Percentiles rank a stretch among this genome's conserved stretches.
phyloP scores from a whole-genome alignment of 1,140 invertebrate genomes.

The Yoshiicerus persimilis region DNA sequence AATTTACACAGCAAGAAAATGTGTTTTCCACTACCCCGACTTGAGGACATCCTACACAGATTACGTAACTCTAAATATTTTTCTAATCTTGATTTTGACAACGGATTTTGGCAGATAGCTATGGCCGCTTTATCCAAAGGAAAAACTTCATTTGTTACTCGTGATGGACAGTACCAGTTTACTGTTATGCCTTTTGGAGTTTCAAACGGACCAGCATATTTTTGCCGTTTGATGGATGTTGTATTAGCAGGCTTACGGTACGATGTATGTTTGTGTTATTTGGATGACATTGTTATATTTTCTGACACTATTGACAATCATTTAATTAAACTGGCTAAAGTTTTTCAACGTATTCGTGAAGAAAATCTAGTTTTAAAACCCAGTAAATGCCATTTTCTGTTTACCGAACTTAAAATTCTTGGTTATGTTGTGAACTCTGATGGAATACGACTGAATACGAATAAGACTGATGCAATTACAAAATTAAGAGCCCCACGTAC shows the following conservation, averaged over 20 bases:
- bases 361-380: background rate
- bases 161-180: background rate
- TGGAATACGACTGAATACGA: background rate
- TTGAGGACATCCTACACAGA: background rate
- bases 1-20: background rate
- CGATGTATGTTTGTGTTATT: background rate
- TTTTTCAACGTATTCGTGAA: background rate
- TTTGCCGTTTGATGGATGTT: background rate
- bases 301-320: background rate
- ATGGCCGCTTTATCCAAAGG: background rate
- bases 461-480: background rate
- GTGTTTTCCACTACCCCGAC: background rate
- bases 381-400: background rate
- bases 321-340: background rate
- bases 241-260: background rate
- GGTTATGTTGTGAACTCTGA: background rate
- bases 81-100: background rate
- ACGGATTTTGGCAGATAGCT: background rate
- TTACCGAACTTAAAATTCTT: background rate
- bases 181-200: background rate
- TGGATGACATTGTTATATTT: background rate
- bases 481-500: background rate
- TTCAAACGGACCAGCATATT: background rate
- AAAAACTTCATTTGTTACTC: background rate
- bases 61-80: background rate